Base-by-base conservation (phyloP, 2,888 invertebrate genomes). In the Amphipoea oculea region DNA sequence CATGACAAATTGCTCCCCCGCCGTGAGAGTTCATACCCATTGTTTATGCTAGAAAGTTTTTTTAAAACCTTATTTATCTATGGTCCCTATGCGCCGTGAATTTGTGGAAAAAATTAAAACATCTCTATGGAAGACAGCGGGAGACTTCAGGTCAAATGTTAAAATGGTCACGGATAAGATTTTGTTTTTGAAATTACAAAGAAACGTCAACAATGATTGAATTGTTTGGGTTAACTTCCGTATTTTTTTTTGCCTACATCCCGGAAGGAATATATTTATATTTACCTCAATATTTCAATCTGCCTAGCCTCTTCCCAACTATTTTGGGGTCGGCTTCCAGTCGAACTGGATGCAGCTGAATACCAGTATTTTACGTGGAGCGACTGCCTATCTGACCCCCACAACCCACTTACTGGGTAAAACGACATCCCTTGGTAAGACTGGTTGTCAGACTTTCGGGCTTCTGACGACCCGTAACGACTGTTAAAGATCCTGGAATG, bases 1-100 rank as follows among this genome's bases (percentile, higher is more conserved):
- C 66, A 85, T 91, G 91, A 92, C 90, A 90, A 92, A 92, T 92
- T 82, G 91, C 88, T 89, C 91, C 75, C 92, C 91, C 74, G 84
- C 89, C 74, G 88, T 71, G 91, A 81, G 82, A 86, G 78, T 79
- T 84, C 78, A 40, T 63, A 60, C 17, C 67, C 77, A 86, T 87
- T 90, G 86, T 91, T 89, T 86, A 73, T 79, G 70, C 83, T 86
- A 84, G 83, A 87, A 87, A 88, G 72, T 82, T 85, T 88, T 89
- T 86, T 79, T 76, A 60, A 63, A 57, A 74, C 57, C 36, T 63
- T 79, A 4, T 73, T 73, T 83, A 82, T 81, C 79, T 75, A 82
- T 65, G 60, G 65, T 36, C 82, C 65, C 40, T 73, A 23, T 66
- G 70, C 79, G 85, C 23, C 29, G 23, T 78, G 76, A 72, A 79